Percentiles rank a stretch among this genome's conserved stretches.
phyloP scores from a whole-genome alignment of 2,888 invertebrate genomes.

The Sussaba pulchella region DNA sequence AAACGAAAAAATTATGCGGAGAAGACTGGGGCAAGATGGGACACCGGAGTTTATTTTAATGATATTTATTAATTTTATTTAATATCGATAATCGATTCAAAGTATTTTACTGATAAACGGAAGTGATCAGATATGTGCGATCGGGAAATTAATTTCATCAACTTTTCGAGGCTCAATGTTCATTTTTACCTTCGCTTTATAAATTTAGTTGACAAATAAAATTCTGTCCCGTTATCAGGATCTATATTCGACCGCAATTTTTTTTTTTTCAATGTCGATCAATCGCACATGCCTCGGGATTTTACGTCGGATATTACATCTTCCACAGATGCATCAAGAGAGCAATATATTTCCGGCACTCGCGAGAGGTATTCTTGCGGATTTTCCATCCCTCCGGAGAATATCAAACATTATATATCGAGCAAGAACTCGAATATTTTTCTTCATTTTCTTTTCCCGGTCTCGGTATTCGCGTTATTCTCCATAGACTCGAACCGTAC shows the following conservation, averaged over 20 bases:
- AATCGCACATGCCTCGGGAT: background rate
- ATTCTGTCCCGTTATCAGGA: background rate
- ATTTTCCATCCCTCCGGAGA: background rate
- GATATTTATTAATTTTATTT: too few relatives aligned
- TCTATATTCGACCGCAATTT: background rate
- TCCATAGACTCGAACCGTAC: conserved; percentile 44
- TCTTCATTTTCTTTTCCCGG: conserved; percentile 14
- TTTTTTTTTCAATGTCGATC: background rate
- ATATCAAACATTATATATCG: conserved; percentile 13
- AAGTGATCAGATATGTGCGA: too few relatives aligned
- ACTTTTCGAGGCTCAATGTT: background rate
- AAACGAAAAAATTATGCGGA: too few relatives aligned
- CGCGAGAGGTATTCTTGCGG: conserved; percentile 2
- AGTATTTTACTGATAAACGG: too few relatives aligned
- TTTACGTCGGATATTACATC: conserved; percentile 8
- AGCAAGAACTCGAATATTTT: conserved; percentile 17
- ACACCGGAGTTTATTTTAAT: too few relatives aligned
- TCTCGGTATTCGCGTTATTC: conserved; percentile 16
- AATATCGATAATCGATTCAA: too few relatives aligned
- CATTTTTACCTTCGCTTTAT: too few relatives aligned
- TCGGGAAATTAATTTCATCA: too few relatives aligned
- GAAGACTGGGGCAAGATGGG: too few relatives aligned
- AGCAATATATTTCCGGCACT: conserved; percentile 16
- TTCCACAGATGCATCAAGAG: conserved; percentile 11
- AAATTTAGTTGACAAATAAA: too few relatives aligned